A percentile compares a stretch with the other conserved stretches of the same genome.
Conservation (phyloP, 2,888 invertebrate species). For the Chirona hameri region DNA sequence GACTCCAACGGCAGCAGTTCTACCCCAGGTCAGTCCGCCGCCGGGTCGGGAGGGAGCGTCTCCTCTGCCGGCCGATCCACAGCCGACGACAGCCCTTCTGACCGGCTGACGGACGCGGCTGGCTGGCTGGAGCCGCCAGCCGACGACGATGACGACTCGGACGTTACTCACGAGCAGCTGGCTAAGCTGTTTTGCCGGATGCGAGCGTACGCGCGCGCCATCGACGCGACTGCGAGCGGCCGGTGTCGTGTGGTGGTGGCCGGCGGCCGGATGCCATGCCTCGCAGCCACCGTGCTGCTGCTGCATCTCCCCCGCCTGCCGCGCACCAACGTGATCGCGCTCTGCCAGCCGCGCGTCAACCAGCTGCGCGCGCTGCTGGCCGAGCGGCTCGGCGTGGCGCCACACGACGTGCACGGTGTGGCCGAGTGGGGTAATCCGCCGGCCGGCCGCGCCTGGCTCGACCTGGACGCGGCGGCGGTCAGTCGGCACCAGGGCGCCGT, state of each 20-base stretch:
- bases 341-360: background rate
- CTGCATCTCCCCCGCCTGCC: constrained; percentile 1
- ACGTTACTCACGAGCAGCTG: background rate
- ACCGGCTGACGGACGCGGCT: background rate
- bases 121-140: background rate
- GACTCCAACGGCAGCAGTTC: background rate
- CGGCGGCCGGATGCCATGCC: constrained; percentile 14
- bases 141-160: background rate
- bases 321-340: background rate
- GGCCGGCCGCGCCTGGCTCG: constrained; percentile 12
- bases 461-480: background rate
- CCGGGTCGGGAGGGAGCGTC: background rate
- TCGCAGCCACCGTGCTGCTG: background rate
- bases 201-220: background rate
- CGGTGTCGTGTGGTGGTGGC: constrained; percentile 27
- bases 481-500: constrained; percentile 1
- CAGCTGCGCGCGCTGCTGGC: constrained; percentile 25
- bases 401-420: background rate
- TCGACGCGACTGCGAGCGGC: background rate
- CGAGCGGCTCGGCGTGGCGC: background rate
- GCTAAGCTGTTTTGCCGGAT: background rate
- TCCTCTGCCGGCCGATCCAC: background rate
- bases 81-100: background rate
- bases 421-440: constrained; percentile 22
- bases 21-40: background rate